These are phyloP conservation scores for Coelopa frigida DNA, from an alignment of 1,140 invertebrate genomes.

Conservation along the genomic window DNA sequence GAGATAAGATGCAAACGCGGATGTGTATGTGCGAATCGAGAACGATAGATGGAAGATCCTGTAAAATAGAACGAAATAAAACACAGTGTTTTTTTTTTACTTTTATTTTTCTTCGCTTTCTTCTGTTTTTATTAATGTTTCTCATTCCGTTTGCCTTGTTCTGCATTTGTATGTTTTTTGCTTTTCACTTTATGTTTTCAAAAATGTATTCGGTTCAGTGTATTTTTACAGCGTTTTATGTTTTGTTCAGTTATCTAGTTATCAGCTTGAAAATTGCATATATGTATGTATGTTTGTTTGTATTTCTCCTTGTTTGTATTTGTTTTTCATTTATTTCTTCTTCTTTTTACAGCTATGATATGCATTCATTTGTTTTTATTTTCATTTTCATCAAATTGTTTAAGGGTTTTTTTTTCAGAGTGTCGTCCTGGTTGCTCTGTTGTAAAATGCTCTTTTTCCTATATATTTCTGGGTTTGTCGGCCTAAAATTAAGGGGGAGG, in stretches of 20 bases:
- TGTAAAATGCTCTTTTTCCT: constrained; percentile 13
- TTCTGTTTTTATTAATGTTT: constrained; percentile 11
- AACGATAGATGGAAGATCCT: neutral
- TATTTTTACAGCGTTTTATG: constrained; percentile 54
- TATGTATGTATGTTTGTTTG: constrained; percentile 5
- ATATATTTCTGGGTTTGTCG: constrained; percentile 17
- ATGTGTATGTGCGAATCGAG: neutral
- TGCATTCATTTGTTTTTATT: constrained; percentile 68
- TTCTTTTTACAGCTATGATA: constrained; percentile 74
- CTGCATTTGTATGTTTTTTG: constrained; percentile 10
- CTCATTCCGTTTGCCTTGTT: neutral
- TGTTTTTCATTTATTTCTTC: constrained; percentile 14
- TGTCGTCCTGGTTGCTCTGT: neutral
- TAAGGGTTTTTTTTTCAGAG: neutral
- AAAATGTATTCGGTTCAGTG: constrained; percentile 19
- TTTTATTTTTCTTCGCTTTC: constrained; percentile 14
- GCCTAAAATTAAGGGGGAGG: constrained; percentile 10
- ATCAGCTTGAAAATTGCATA: neutral
- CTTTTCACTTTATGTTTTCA: constrained; percentile 14
- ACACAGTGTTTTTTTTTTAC: constrained; percentile 12
- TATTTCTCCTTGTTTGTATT: constrained; percentile 7
- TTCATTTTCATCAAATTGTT: neutral
- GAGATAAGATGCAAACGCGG: neutral
- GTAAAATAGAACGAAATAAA: neutral
- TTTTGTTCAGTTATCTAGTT: constrained; percentile 1